Conservation (phyloP, 1,140 invertebrate species). For the Scaptomyza montana region DNA sequence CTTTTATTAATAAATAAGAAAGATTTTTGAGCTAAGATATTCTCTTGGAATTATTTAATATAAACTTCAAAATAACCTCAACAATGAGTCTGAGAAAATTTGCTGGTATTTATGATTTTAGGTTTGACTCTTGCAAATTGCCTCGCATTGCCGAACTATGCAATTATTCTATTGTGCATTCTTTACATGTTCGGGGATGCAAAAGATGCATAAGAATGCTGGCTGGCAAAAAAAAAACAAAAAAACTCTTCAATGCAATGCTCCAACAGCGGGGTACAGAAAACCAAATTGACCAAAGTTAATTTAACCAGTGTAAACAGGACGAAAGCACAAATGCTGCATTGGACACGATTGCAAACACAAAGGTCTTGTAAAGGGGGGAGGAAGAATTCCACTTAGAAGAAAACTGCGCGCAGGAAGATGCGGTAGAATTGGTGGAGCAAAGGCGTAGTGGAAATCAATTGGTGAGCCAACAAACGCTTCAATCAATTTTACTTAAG, state of each 20-base stretch:
- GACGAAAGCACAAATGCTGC: slow-evolving; percentile 33
- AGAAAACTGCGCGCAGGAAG: slow-evolving; percentile 8
- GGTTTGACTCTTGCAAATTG: neutral
- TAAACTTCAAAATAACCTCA: neutral
- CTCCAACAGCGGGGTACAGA: slow-evolving; percentile 58
- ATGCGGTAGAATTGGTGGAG: neutral
- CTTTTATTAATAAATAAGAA: too few relatives aligned
- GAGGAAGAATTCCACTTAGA: neutral
- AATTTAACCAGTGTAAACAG: slow-evolving; percentile 80
- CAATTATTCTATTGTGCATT: slow-evolving; percentile 22
- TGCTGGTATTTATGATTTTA: neutral
- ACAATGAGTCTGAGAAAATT: neutral
- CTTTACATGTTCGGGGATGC: slow-evolving; percentile 4
- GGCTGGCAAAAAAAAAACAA: neutral
- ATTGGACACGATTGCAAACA: slow-evolving; percentile 7
- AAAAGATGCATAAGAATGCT: neutral
- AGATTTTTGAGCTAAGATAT: too few relatives aligned
- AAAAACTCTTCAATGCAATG: slow-evolving; percentile 31
- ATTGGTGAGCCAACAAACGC: slow-evolving; percentile 78
- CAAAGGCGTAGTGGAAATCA: slow-evolving; percentile 59
- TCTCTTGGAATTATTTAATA: neutral
- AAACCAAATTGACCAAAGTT: slow-evolving; percentile 80
- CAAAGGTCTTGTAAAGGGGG: too few relatives aligned
- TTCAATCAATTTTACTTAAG: slow-evolving; percentile 82
- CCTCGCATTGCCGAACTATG: neutral